Evolutionary conservation across 2,797 vertebrate species (phyloP), one percentile per base, ranked within the genome.

Genomic region (Macrochelys suwanniensis): DNA sequence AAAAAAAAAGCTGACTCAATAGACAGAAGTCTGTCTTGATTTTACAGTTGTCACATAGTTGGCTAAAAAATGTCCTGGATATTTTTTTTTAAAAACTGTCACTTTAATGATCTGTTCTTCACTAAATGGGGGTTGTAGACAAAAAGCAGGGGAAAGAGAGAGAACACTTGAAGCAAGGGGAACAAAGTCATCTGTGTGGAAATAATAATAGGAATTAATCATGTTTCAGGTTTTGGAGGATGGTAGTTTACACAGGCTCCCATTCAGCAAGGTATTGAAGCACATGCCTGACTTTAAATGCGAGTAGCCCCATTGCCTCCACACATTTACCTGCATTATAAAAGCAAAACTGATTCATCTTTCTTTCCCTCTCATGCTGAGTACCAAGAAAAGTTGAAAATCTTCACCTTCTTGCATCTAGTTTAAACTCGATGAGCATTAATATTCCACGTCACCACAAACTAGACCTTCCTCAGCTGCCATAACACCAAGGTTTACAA

Each of bases 1-100:
- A n/a, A 92, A 92, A 92, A 89, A 85, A 94, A 94, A 87, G 92
- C 81, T 80, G 85, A 94, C 83, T 23, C 65, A 37, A 23, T 23
- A 50, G 25, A 47, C 33, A 82, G 56, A 84, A 6, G 61, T 28
- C 37, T 81, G 5, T 11, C 28, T 53, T 80, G 5, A 31, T 42
- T 51, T 0, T 37, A 87, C 86, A 80, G 65, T 16, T 31, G 6
- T 85, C 50, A 59, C 9, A 21, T 77, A 31, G 25, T 16, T 49
- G 42, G 11, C 25, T 47, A 65, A 33, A 16, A 87, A 93, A 33
- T 84, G 82, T 65, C 89, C 21, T 68, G 88, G 26, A 33, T 7
- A 84, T 83, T 17, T 79, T 33, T 95, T 23, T 68, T 19, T 37
- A 82, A 5, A 93, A 93, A 49, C 89, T 59, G 84, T 77, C 11